Evolutionary conservation across 1,140 invertebrate species (phyloP).

Genomic region (Dendrolimus kikuchii): DNA sequence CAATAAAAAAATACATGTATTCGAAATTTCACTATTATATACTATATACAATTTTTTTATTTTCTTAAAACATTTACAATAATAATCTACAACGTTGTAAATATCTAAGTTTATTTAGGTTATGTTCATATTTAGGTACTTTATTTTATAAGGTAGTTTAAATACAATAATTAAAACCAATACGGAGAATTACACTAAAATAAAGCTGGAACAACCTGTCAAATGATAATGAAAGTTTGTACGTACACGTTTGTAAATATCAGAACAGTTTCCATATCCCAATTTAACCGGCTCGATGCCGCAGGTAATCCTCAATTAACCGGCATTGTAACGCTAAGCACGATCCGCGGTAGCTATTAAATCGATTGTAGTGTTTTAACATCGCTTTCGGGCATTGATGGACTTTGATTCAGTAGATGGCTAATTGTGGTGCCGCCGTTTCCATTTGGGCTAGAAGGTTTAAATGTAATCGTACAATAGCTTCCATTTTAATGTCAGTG

Average conservation of each 20-base stretch:
- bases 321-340: constrained; percentile 15
- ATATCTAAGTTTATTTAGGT: too few species aligned
- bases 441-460: constrained; percentile 1
- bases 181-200: too few species aligned
- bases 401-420: constrained; percentile 13
- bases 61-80: too few species aligned
- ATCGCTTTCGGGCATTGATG: constrained; percentile 15
- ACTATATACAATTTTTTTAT: too few species aligned
- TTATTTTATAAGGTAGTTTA: too few species aligned
- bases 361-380: constrained; percentile 15
- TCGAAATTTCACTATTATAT: too few species aligned
- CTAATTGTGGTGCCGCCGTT: constrained; percentile 10
- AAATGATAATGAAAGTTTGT: background rate
- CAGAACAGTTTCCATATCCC: background rate
- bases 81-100: too few species aligned
- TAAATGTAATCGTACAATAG: background rate
- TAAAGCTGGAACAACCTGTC: background rate
- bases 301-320: constrained; percentile 20
- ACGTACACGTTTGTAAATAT: constrained; percentile 1
- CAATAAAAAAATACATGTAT: too few species aligned
- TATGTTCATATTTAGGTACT: too few species aligned
- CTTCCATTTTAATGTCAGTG: too few species aligned
- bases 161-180: too few species aligned
- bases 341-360: constrained; percentile 13
- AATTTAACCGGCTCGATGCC: constrained; percentile 4